Evolutionary conservation across 2,797 vertebrate genomes (phyloP), one percentile per base, ranked within the genome.

Genomic region (Mus minutoides): DNA sequence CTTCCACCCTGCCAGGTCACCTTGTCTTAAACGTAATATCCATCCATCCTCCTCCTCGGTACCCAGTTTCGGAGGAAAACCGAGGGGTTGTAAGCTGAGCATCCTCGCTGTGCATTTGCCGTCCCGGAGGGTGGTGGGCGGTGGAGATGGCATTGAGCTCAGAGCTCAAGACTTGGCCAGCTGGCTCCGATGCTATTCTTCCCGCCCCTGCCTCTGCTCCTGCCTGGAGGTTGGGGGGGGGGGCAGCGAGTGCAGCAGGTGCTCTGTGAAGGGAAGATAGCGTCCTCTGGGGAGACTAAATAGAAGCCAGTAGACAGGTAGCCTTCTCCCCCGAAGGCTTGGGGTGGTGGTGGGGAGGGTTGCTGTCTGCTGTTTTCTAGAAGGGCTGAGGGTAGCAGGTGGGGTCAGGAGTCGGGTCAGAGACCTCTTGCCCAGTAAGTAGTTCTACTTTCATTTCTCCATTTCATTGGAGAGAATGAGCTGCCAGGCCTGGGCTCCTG

Each of bases 401-500:
- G 88, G 49, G 71, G 62, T 58, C 54, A 16, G 11, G 31, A 85
- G 82, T n/a, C 69, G 19, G 69, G n/a, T 37, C 69, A 76, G 92
- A 71, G 56, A 37, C 17, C 0, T 2, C 43, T 29, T 19, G 3
- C 24, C 29, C 13, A 75, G 43, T 71, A 77, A 75, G 43, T 71
- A 77, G 86, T 96, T 97, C 93, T 31, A 2, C 94, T 97, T 97
- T 98, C 92, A 29, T 88, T 97, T 98, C 93, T 97, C 56, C 86
- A n/a, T 82, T 62, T 31, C 64, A 34, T 29, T 84, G 37, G 7
- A n/a, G n/a, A n/a, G n/a, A n/a, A n/a, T n/a, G n/a, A 6, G 17
- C 67, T 14, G 19, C 56, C 24, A 40, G 73, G 86, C 49, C 88
- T 21, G 40, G 71, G 54, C 77, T 52, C 49, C 11, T 2, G 76